These are phyloP conservation scores for Butorides virescens DNA, from an alignment of 2,113 vertebrate genomes.

Conservation along the genomic window DNA sequence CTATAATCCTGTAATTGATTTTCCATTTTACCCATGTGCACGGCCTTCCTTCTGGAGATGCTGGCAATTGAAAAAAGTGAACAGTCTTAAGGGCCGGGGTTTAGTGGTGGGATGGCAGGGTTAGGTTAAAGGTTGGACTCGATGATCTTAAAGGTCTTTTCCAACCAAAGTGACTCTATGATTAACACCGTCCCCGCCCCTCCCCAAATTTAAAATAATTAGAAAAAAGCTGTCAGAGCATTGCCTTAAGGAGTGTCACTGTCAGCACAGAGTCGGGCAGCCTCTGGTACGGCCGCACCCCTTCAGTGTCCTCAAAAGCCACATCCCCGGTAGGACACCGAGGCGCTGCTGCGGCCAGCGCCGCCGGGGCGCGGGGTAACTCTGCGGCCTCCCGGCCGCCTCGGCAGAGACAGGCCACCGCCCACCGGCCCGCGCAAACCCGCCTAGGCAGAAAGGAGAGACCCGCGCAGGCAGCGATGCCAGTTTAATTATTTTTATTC, in stretches of 20 bases:
- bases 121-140: too few species aligned
- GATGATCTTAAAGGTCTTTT: too few species aligned
- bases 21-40: fast-evolving
- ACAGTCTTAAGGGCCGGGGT: too few species aligned
- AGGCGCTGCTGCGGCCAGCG: background rate
- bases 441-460: fast-evolving
- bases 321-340: fast-evolving
- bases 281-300: fast-evolving
- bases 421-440: background rate
- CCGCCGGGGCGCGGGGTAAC: background rate
- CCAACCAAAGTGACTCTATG: too few species aligned
- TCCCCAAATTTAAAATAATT: fast-evolving
- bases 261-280: background rate
- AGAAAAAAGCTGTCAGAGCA: too few species aligned
- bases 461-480: fast-evolving
- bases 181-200: background rate
- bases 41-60: background rate
- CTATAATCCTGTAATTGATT: fast-evolving
- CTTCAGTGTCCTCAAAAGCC: background rate
- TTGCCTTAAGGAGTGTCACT: fast-evolving
- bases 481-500: background rate
- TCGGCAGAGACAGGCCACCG: background rate
- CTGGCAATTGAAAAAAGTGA: too few species aligned
- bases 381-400: background rate
- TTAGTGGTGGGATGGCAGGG: too few species aligned